phyloP scores from a whole-genome alignment of 2,888 invertebrate genomes.

The Rhagonycha fulva region DNA sequence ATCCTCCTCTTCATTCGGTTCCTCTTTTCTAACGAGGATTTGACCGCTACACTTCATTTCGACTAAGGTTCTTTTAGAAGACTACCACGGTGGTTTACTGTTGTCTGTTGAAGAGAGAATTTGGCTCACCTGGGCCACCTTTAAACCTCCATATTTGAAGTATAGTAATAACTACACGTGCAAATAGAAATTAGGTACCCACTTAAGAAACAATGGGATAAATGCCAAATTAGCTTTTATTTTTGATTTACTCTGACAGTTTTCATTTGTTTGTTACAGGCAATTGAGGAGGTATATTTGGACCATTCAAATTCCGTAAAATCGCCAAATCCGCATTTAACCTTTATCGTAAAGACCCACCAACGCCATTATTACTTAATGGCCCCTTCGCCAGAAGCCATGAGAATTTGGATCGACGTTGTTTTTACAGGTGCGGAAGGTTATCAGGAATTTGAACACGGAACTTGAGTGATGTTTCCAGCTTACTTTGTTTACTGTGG shows the following conservation, averaged over 20 bases:
- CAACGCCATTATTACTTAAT: constrained; percentile 88
- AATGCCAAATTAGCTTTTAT: background rate
- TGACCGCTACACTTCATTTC: too few species aligned
- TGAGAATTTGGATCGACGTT: constrained; percentile 96
- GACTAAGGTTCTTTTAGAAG: too few species aligned
- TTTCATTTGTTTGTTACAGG: constrained; percentile 61
- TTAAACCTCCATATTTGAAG: too few species aligned
- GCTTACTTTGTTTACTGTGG: background rate
- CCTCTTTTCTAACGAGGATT: too few species aligned
- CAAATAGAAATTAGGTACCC: too few species aligned
- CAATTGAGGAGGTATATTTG: constrained; percentile 95
- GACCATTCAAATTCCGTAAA: constrained; percentile 92
- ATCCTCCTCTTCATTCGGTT: too few species aligned
- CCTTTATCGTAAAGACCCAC: constrained; percentile 93
- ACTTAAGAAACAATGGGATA: background rate
- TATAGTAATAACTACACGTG: too few species aligned
- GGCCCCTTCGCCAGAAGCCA: constrained; percentile 92
- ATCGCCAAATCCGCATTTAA: constrained; percentile 88
- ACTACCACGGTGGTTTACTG: too few species aligned
- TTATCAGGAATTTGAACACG: constrained; percentile 70
- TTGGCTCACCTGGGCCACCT: too few species aligned
- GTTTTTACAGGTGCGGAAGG: constrained; percentile 93
- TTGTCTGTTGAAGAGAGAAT: too few species aligned
- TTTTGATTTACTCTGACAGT: background rate
- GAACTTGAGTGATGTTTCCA: constrained; percentile 45